Evolutionary conservation across 2,113 vertebrate genomes (phyloP).

Genomic region (Tragelaphus strepsiceros): DNA sequence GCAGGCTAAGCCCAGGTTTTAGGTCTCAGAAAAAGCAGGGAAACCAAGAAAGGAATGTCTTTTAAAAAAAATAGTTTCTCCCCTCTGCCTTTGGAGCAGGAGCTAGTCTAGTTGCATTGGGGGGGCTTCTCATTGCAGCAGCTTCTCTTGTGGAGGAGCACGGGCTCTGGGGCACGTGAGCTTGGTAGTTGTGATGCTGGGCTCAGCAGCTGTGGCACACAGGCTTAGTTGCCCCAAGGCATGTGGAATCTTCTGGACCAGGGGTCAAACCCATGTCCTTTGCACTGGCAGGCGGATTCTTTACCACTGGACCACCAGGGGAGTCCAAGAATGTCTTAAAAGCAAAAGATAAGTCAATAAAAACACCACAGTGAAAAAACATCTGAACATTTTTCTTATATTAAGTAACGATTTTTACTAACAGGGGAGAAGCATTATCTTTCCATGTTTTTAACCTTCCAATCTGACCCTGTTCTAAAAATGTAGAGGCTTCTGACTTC

Average conservation of each 20-base stretch:
- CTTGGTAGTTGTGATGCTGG: not conserved
- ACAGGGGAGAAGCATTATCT: not conserved
- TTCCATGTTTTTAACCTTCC: not conserved
- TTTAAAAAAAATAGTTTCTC: not conserved
- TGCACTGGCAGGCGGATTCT: not conserved
- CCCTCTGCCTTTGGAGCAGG: not conserved
- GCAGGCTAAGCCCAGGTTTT: not conserved
- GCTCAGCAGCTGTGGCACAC: not conserved
- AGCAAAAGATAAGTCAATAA: not conserved
- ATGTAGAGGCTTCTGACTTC: not conserved
- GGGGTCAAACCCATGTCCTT: not conserved
- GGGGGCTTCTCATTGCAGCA: not conserved
- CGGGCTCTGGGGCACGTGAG: not conserved
- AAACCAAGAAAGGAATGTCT: not conserved
- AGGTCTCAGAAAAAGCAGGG: not conserved
- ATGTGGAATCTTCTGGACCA: not conserved
- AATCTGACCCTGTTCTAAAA: not conserved
- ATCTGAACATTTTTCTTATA: not conserved
- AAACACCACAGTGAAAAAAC: not conserved
- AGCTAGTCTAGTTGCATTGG: not conserved
- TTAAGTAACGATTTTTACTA: not conserved
- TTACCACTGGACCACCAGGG: not conserved
- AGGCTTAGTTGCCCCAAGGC: not conserved
- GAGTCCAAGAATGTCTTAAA: not conserved
- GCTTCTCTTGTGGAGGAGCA: not conserved